Conservation (phyloP, 2,888 invertebrate genomes). For the Platycnemis pennipes region DNA sequence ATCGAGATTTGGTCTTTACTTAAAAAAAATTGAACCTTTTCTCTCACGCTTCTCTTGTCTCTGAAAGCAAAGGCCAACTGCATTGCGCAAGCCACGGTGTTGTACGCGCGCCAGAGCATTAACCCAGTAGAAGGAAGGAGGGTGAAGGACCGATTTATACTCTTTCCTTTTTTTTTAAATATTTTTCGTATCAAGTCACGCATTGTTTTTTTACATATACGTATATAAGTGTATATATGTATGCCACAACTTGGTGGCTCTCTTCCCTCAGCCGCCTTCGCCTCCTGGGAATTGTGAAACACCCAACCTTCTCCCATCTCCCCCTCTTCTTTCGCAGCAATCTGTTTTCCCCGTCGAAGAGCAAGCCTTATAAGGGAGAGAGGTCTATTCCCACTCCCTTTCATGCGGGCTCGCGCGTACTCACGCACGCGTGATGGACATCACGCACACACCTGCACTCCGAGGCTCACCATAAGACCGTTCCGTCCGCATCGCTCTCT, state of each 20-base stretch:
- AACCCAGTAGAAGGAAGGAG: not conserved
- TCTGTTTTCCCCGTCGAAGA: conserved; percentile 41
- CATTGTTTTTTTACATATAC: not conserved
- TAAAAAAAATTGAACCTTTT: not conserved
- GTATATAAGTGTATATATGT: not conserved
- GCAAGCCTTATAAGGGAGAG: conserved; percentile 48
- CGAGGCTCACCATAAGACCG: too few species aligned
- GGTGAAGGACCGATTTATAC: not conserved
- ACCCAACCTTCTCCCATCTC: not conserved
- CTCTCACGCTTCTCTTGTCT: not conserved
- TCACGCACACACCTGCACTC: conserved; percentile 13
- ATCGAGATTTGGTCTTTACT: not conserved
- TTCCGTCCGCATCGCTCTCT: too few species aligned
- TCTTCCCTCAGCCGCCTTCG: not conserved
- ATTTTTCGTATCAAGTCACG: conserved; percentile 51
- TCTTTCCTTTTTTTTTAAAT: not conserved
- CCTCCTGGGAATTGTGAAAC: conserved; percentile 54
- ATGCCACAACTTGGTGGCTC: not conserved
- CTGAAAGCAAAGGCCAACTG: not conserved
- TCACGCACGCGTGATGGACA: not conserved
- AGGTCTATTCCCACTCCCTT: conserved; percentile 38
- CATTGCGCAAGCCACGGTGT: not conserved
- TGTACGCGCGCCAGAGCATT: not conserved
- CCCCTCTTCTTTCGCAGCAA: not conserved
- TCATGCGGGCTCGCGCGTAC: not conserved